Percentiles rank a stretch among this genome's conserved stretches.
Evolutionary conservation across 2,797 vertebrate genomes (phyloP).

Genomic region (Astyanax mexicanus): DNA sequence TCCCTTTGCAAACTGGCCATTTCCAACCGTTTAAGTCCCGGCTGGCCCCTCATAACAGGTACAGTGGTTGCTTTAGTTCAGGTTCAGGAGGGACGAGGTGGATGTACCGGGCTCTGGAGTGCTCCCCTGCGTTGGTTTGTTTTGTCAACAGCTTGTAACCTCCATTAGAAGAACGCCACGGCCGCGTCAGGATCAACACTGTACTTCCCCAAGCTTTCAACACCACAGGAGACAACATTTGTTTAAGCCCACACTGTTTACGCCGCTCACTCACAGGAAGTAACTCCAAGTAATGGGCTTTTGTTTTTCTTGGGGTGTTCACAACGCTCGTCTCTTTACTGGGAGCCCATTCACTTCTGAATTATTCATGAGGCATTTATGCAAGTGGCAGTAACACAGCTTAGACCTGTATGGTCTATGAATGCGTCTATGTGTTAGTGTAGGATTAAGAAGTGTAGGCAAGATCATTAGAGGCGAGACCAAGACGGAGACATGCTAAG

Average conservation of each 20-base stretch:
- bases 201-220: slow-evolving; percentile 21
- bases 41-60: neutral
- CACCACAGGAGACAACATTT: slow-evolving; percentile 6
- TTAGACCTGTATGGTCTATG: neutral
- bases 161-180: slow-evolving; percentile 11
- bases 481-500: too few species aligned
- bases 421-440: neutral
- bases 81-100: slow-evolving; percentile 14
- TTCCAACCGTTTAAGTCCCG: neutral
- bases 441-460: too few species aligned
- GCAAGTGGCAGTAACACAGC: neutral
- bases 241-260: slow-evolving; percentile 16
- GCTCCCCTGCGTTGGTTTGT: slow-evolving; percentile 10
- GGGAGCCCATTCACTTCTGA: neutral
- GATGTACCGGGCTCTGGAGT: neutral
- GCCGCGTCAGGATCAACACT: neutral
- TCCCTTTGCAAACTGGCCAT: neutral
- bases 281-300: neutral
- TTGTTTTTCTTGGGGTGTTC: neutral
- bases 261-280: neutral
- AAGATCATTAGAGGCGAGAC: too few species aligned
- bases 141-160: slow-evolving; percentile 12
- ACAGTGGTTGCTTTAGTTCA: neutral
- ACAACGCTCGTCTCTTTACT: neutral
- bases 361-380: slow-evolving; percentile 3